phyloP scores from a whole-genome alignment of 2,113 vertebrate species.

The Rhinopomastus cyanomelas region DNA sequence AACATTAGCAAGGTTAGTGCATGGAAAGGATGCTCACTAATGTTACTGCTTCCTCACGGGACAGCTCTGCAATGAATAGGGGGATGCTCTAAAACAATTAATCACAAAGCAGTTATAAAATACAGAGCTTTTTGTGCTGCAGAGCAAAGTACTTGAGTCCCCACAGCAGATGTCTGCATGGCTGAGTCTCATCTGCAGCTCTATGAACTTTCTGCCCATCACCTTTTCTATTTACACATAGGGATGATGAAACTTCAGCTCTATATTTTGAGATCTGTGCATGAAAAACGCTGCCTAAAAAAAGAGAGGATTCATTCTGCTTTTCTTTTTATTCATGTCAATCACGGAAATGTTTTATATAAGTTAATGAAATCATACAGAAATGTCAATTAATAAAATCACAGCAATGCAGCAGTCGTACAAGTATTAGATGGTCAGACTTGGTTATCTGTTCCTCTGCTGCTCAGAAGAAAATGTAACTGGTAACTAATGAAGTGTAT shows the following conservation, averaged over 20 bases:
- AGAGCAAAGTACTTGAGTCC: background rate
- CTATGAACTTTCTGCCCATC: background rate
- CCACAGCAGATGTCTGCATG: background rate
- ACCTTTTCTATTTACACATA: background rate
- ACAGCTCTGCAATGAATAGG: background rate
- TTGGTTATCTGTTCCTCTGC: background rate
- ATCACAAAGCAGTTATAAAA: background rate
- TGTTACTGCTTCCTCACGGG: background rate
- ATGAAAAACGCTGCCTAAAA: background rate
- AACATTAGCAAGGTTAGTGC: background rate
- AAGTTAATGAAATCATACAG: no score
- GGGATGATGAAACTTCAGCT: background rate
- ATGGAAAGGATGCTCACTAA: background rate
- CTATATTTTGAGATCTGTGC: background rate
- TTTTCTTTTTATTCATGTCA: background rate
- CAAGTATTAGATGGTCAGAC: background rate
- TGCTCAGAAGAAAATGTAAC: background rate
- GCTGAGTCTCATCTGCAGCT: background rate
- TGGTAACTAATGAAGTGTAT: slow-evolving; percentile 1
- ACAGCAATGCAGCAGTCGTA: background rate
- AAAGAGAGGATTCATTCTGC: background rate
- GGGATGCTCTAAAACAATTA: background rate
- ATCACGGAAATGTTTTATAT: background rate
- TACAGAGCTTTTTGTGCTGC: background rate
- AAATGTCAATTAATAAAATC: background rate